Evolutionary conservation across 2,797 vertebrate species (phyloP).

Genomic region (Nyctibius grandis): DNA sequence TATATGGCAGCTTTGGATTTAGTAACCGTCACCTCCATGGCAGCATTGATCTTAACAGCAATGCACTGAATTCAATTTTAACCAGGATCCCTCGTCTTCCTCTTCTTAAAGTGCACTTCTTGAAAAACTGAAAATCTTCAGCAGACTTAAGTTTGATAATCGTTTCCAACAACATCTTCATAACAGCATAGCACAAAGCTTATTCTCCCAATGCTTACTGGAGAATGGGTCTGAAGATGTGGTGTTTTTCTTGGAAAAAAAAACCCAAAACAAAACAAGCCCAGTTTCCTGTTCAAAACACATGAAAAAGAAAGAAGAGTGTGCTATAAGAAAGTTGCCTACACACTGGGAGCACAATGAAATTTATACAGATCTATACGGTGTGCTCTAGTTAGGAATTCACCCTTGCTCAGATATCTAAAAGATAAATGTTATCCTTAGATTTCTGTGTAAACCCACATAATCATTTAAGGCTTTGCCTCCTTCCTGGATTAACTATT

Average conservation of each 20-base stretch:
- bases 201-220: not conserved
- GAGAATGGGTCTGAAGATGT: slow-evolving; percentile 36
- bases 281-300: slow-evolving; percentile 35
- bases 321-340: slow-evolving; percentile 19
- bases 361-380: not conserved
- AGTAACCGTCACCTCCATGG: not conserved
- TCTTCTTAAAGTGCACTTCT: slow-evolving; percentile 54
- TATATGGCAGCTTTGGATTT: not conserved
- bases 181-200: not conserved
- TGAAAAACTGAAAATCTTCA: slow-evolving; percentile 21
- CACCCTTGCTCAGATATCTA: slow-evolving; percentile 31
- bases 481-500: slow-evolving; percentile 53
- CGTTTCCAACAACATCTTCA: not conserved
- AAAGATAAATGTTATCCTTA: slow-evolving; percentile 66
- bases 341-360: not conserved
- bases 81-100: not conserved
- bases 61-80: not conserved
- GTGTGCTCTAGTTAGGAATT: slow-evolving; percentile 31
- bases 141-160: not conserved
- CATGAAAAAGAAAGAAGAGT: not conserved
- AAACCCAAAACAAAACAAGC: not conserved
- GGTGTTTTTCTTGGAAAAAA: slow-evolving; percentile 21
- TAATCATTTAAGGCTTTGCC: slow-evolving; percentile 63
- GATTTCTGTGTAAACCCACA: slow-evolving; percentile 52
- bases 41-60: not conserved